These are phyloP conservation scores for Cyrtodaria siliqua DNA, from an alignment of 2,888 invertebrate species.

Conservation along the genomic window DNA sequence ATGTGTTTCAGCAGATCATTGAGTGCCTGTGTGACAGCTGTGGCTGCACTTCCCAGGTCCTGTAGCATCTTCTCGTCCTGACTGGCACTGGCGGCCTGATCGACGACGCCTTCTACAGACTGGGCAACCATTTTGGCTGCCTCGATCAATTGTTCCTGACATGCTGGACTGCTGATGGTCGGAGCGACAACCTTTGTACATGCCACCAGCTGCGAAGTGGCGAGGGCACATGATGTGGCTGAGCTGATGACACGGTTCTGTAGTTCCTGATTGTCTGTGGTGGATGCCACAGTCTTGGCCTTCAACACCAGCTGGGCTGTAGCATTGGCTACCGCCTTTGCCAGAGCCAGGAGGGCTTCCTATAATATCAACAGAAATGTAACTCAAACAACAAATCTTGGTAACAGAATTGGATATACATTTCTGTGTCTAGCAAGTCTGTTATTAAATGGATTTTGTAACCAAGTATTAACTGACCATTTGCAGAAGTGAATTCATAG, in stretches of 20 bases:
- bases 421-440: too few relatives aligned
- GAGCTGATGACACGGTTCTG: slow-evolving; percentile 96
- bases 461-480: too few relatives aligned
- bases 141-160: slow-evolving; percentile 94
- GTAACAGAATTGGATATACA: too few relatives aligned
- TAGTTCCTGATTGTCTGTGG: slow-evolving; percentile 92
- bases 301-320: slow-evolving; percentile 98
- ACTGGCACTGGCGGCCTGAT: slow-evolving; percentile 89
- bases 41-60: slow-evolving; percentile 93
- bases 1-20: slow-evolving; percentile 96
- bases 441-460: too few relatives aligned
- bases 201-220: slow-evolving; percentile 98
- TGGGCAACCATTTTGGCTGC: slow-evolving; percentile 97
- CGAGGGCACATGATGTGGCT: slow-evolving; percentile 98
- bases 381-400: too few relatives aligned
- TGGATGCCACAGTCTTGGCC: slow-evolving; percentile 97
- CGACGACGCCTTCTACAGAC: slow-evolving; percentile 95
- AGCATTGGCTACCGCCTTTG: slow-evolving; percentile 99
- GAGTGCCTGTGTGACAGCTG: slow-evolving; percentile 94
- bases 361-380: slow-evolving; percentile 76
- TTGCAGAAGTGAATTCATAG: too few relatives aligned
- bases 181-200: slow-evolving; percentile 94
- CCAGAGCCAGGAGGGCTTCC: slow-evolving; percentile 96
- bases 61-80: slow-evolving; percentile 90
- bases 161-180: slow-evolving; percentile 88